phyloP scores from a whole-genome alignment of 2,888 invertebrate genomes.

The Hypomecis atomaria region DNA sequence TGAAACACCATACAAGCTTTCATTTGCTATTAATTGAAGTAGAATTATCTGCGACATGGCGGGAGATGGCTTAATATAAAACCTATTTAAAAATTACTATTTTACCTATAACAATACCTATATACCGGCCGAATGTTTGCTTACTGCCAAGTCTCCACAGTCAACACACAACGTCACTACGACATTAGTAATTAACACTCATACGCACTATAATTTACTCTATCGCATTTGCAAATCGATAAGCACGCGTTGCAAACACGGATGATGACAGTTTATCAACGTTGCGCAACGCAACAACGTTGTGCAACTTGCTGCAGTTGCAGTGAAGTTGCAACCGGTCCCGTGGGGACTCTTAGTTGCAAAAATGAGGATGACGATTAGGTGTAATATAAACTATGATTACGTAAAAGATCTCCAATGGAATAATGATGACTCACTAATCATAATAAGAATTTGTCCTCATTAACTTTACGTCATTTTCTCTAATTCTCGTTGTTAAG shows the following conservation, averaged over 20 bases:
- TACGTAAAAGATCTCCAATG: background rate
- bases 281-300: background rate
- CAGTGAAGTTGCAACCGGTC: slow-evolving; percentile 20
- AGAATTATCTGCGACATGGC: too few relatives aligned
- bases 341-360: slow-evolving; percentile 19
- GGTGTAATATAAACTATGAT: slow-evolving; percentile 15
- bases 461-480: too few relatives aligned
- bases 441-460: too few relatives aligned
- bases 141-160: background rate
- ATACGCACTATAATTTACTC: slow-evolving; percentile 27
- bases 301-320: slow-evolving; percentile 3
- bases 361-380: slow-evolving; percentile 17
- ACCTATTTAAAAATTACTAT: too few relatives aligned
- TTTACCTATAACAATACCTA: too few relatives aligned
- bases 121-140: too few relatives aligned
- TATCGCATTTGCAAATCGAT: slow-evolving; percentile 39
- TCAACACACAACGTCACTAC: background rate
- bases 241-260: slow-evolving; percentile 36
- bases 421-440: too few relatives aligned
- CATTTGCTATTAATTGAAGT: too few relatives aligned
- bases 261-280: slow-evolving; percentile 13
- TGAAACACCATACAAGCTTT: too few relatives aligned
- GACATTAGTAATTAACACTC: background rate
- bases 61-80: too few relatives aligned
- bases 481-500: too few relatives aligned